Evolutionary conservation across 2,797 vertebrate species (phyloP), one percentile per base, ranked within the genome.

Genomic region (Sebastes ruberrimus): DNA sequence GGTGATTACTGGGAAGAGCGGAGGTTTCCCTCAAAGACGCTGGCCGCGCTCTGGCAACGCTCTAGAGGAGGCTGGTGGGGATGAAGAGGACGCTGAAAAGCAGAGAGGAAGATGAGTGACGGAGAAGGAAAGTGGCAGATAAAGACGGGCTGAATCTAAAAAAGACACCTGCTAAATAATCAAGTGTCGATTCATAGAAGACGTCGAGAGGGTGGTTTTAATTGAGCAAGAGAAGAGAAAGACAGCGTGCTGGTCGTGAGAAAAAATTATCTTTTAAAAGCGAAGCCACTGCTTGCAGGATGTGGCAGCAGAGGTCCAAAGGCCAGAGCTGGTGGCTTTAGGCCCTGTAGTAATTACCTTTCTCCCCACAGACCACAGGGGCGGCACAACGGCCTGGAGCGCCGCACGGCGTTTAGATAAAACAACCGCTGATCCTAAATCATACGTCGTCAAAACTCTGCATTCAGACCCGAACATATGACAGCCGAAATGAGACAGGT

Each of bases 1-100:
- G 88, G 89, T 90, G 86, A 94, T 92, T 92, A 91, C 66, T 85
- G 85, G 82, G 80, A 74, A 83, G 71, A 84, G 84, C 4, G 35
- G 86, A 89, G 89, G 85, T 86, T 91, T 83, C 71, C 81, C 85
- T 88, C 76, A 91, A 86, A 92, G 81, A 78, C 35, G 42, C 52
- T 38, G 62, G 78, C 82, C 56, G 32, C 60, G 23, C 76, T 88
- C 81, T 87, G 82, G 81, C 71, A 87, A 27, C 32, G 62, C 65
- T 78, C 71, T 20, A 46, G 69, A 84, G 60, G 76, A 62, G 35
- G 61, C 33, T 33, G 78, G 28, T 2, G 63, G 62, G 62, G 35
- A 70, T 2, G 59, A 55, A 52, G 35, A 20, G 22, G 35, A 64
- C 0, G 23, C 62, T 46, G 16, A 67, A 80, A 84, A 68, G 32